phyloP scores from a whole-genome alignment of 2,888 invertebrate genomes.

The Pseudococcus jackbeardsleyi region DNA sequence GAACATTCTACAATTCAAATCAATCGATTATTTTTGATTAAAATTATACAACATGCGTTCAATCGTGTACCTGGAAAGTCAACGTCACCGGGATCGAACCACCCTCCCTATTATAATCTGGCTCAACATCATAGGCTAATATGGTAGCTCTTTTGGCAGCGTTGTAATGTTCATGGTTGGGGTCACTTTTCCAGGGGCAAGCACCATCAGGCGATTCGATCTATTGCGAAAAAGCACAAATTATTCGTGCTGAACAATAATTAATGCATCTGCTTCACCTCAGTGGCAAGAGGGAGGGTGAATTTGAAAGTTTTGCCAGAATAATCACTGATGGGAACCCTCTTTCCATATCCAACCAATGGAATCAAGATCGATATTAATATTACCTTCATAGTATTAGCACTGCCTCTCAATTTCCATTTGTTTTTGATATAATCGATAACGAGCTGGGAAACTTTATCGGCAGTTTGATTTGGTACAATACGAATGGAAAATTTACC shows the following conservation, averaged over 20 bases:
- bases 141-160: conserved; percentile 88
- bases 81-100: conserved; percentile 98
- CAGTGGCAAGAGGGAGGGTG: too few relatives aligned
- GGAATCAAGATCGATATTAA: background rate
- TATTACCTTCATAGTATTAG: conserved; percentile 84
- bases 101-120: conserved; percentile 96
- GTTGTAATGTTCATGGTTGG: conserved; percentile 90
- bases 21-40: background rate
- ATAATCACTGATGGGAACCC: too few relatives aligned
- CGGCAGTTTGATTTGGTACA: conserved; percentile 94
- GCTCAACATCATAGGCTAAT: conserved; percentile 89
- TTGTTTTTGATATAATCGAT: conserved; percentile 80
- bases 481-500: conserved; percentile 98
- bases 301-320: too few relatives aligned
- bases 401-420: conserved; percentile 85
- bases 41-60: background rate
- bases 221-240: conserved; percentile 17
- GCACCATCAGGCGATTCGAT: conserved; percentile 76
- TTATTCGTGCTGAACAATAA: background rate
- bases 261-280: too few relatives aligned
- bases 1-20: conserved; percentile 79
- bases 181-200: conserved; percentile 93
- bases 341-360: too few relatives aligned
- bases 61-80: conserved; percentile 75
- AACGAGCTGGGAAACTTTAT: conserved; percentile 85